Conservation (phyloP, 2,888 invertebrate genomes). For the Sinohyriopsis cumingii region DNA sequence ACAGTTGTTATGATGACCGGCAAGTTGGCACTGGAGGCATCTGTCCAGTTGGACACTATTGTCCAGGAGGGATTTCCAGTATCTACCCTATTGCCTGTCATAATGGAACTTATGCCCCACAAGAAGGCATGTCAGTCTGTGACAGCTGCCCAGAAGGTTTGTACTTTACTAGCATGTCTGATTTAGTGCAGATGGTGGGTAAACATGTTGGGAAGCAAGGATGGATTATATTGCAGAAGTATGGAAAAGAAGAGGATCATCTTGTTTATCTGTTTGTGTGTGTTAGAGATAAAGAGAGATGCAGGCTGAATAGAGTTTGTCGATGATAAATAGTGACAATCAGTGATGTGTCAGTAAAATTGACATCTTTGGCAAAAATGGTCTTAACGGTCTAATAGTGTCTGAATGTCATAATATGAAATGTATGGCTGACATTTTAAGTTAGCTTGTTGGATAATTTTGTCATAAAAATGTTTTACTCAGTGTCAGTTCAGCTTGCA, state of each 20-base stretch:
- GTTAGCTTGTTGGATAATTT: neutral
- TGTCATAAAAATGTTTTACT: neutral
- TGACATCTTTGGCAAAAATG: too few species aligned
- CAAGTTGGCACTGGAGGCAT: constrained; percentile 60
- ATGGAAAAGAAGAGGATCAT: too few species aligned
- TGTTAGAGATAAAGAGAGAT: too few species aligned
- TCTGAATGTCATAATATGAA: too few species aligned
- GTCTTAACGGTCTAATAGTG: too few species aligned
- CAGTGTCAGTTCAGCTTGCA: too few species aligned
- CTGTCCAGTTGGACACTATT: constrained; percentile 65
- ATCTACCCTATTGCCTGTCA: constrained; percentile 58
- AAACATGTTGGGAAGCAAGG: too few species aligned
- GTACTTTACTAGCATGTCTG: neutral
- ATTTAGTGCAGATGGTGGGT: neutral
- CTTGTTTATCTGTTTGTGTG: too few species aligned
- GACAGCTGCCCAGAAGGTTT: constrained; percentile 62
- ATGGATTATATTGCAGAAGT: too few species aligned
- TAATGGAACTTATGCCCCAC: constrained; percentile 65
- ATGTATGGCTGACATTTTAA: neutral
- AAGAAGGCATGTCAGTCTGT: constrained; percentile 56
- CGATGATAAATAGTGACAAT: too few species aligned
- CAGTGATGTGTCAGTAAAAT: too few species aligned
- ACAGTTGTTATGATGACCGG: constrained; percentile 59
- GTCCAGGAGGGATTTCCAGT: constrained; percentile 58
- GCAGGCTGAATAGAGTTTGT: too few species aligned